phyloP scores from a whole-genome alignment of 1,140 invertebrate species.

The Zaprionus africanus region DNA sequence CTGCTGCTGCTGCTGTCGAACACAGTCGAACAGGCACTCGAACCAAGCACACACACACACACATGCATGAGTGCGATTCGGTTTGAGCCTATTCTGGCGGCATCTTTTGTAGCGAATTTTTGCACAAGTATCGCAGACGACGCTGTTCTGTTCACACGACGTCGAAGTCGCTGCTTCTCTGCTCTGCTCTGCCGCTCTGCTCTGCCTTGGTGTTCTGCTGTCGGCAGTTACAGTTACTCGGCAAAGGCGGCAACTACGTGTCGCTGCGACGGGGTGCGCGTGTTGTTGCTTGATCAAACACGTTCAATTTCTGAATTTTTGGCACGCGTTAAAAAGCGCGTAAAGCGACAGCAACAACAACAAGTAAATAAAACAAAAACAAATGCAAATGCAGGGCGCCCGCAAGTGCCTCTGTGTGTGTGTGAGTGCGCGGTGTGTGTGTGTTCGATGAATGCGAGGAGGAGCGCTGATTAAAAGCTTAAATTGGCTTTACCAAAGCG shows the following conservation, averaged over 20 bases:
- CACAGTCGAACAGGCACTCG: not conserved
- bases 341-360: constrained; percentile 21
- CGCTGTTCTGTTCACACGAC: constrained; percentile 65
- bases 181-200: not conserved
- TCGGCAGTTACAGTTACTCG: constrained; percentile 62
- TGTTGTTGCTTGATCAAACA: constrained; percentile 32
- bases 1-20: not conserved
- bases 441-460: constrained; percentile 39
- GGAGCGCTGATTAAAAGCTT: constrained; percentile 49
- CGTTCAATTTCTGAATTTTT: constrained; percentile 29
- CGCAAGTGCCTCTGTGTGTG: constrained; percentile 10
- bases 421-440: constrained; percentile 26
- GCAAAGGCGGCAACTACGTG: constrained; percentile 39
- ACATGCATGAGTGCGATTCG: constrained; percentile 40
- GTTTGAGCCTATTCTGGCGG: constrained; percentile 54
- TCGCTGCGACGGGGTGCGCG: constrained; percentile 16
- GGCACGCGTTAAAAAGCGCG: constrained; percentile 32
- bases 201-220: not conserved
- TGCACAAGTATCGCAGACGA: constrained; percentile 65
- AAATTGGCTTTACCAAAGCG: constrained; percentile 43
- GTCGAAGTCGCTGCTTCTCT: constrained; percentile 34
- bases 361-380: constrained; percentile 25
- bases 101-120: constrained; percentile 68
- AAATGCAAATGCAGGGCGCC: constrained; percentile 28
- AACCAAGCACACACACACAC: constrained; percentile 13